Evolutionary conservation across 2,797 vertebrate genomes (phyloP), one percentile per base, ranked within the genome.

Genomic region (Melanotaenia pygmaea): DNA sequence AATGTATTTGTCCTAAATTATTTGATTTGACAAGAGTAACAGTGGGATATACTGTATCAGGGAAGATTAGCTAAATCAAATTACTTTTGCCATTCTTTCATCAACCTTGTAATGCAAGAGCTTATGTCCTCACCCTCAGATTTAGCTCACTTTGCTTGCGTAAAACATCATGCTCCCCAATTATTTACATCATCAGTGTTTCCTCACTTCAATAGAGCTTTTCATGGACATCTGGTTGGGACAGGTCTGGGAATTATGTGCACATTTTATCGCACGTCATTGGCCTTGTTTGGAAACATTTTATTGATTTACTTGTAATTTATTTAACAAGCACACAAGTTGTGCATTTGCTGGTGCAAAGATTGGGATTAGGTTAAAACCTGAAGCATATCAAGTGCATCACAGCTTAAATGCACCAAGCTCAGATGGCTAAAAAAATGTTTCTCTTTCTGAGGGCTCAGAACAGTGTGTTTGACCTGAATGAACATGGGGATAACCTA

Each of bases 391-490:
- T 69, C 58, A 53, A 35, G 37, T 47, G 65, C 63, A 37, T 72
- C 24, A 30, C 54, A 35, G 60, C 54, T 3, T 40, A 57, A 70
- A 58, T 86, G 80, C 60, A 45, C 74, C 0, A 18, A 82, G 71
- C 64, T 71, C 81, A 74, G 72, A 59, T 11, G 64, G 72, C 58
- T 74, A 37, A 78, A 78, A 78, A 89, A 83, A 77, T 79, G 80
- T 88, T 70, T 83, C 79, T 90, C 76, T 1, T 84, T 86, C 84
- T 83, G 56, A n/a, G 86, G 71, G 85, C 64, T 77, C 68, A 12
- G 59, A 58, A 24, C 67, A 13, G 56, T 61, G 74, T 20, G 72
- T 67, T 60, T 76, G 82, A 85, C 89, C 89, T 84, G 88, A 80
- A 88, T 83, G 82, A 45, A 78, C 75, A 50, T 26, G 2, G 62